Base-by-base conservation (phyloP, 2,888 invertebrate genomes). In the Drosophila macrospina region DNA sequence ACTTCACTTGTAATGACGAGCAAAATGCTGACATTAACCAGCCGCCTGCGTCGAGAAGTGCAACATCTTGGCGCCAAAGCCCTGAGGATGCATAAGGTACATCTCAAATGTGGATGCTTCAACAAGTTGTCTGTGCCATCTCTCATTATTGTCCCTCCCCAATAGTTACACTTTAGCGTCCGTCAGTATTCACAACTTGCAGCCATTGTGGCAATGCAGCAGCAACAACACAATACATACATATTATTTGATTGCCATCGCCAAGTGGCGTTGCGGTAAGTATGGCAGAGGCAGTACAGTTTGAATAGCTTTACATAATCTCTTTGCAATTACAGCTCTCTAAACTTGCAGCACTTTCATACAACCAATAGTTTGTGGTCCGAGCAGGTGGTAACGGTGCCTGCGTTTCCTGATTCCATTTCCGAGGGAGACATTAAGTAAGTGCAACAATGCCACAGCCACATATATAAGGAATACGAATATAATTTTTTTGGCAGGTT, bases 401-500 rank as follows among this genome's bases (percentile, higher is more conserved):
- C 99, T 1, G 94, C 95, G 10, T 99, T 99, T 92, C 98, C 99
- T 0, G 99, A 99, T 89, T 99, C 99, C 42, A 96, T 99, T 28
- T 95, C 97, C 34, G 98, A 97, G 92, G 99, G 99, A 68, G 99
- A 99, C 93, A 95, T 98, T 52, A 97, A 96, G 95, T 97, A 81
- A 85, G 62, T 73, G 60, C 0, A 1, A 20, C 4, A 10, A 4
- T 5, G 30, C 13, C 10, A 16, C 3, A 8, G 30, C 13, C n/a
- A 16, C 3, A 8, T 7, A 28, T 4, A 26, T 4, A 2, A n/a
- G 5, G 8, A 1, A 11, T 26, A 20, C n/a, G 28, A 15, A 6
- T 24, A 8, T n/a, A 8, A 3, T 0, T 30, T 26, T 11, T 7
- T n/a, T 3, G 26, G 7, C 76, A 95, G 95, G 91, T 93, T 95